Conservation (phyloP, 1,140 invertebrate genomes). For the Oncopodura yosiiana region DNA sequence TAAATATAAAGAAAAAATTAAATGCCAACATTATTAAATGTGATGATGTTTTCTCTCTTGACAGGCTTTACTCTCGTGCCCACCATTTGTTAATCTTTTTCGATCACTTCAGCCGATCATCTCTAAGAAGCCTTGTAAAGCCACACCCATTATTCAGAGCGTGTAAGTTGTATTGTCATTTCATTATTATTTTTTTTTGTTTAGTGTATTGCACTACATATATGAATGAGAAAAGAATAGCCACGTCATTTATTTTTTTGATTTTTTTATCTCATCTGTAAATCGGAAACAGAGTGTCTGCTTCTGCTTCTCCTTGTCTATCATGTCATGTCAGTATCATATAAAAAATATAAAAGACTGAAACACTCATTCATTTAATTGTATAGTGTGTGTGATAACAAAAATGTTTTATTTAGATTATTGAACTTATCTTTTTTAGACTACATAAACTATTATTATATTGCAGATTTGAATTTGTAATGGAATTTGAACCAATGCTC, state of each 20-base stretch:
- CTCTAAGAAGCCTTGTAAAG: constrained; percentile 46
- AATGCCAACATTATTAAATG: not conserved
- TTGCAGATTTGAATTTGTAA: constrained; percentile 30
- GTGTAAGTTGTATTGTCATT: constrained; percentile 60
- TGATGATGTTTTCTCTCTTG: not conserved
- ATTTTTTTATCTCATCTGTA: too few relatives aligned
- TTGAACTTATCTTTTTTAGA: constrained; percentile 4
- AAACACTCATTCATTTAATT: too few relatives aligned
- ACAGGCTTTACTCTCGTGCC: constrained; percentile 72
- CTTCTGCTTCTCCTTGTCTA: too few relatives aligned
- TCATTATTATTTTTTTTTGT: not conserved
- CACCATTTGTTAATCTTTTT: constrained; percentile 85
- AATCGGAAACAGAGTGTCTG: too few relatives aligned
- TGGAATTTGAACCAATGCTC: constrained; percentile 30
- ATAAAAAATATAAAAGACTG: too few relatives aligned
- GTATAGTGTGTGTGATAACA: too few relatives aligned
- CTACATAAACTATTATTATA: too few relatives aligned
- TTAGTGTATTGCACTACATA: too few relatives aligned
- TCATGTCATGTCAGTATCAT: too few relatives aligned
- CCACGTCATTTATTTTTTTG: too few relatives aligned
- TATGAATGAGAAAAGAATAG: too few relatives aligned
- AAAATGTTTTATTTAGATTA: constrained; percentile 1
- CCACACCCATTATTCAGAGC: constrained; percentile 80
- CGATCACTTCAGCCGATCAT: constrained; percentile 53
- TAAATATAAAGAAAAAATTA: not conserved